Evolutionary conservation across 2,113 vertebrate species (phyloP).

Genomic region (Clarias gariepinus): DNA sequence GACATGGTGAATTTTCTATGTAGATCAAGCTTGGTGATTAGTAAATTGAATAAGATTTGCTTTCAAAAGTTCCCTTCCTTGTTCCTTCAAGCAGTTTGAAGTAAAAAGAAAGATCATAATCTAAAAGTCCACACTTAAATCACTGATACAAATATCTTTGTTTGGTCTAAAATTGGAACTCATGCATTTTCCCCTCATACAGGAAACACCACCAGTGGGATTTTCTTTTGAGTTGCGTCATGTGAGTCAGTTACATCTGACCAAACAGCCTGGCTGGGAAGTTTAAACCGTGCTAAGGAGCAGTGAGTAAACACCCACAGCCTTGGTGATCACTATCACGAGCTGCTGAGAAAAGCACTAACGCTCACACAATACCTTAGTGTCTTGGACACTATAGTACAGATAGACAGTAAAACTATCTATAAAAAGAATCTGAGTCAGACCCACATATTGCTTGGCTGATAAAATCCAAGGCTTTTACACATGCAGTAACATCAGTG

Average conservation of each 20-base stretch:
- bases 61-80: not conserved
- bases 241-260: constrained; percentile 30
- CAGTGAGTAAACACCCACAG: constrained; percentile 24
- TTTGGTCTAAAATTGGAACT: constrained; percentile 7
- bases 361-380: not conserved
- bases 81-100: not conserved
- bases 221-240: not conserved
- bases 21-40: not conserved
- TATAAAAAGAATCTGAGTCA: not conserved
- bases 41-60: not conserved
- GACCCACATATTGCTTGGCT: not conserved
- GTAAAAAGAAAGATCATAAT: not conserved
- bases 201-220: constrained; percentile 27
- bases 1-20: not conserved
- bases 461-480: not conserved
- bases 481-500: not conserved
- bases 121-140: too few relatives aligned
- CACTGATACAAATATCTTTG: not conserved
- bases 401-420: not conserved
- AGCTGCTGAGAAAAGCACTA: not conserved
- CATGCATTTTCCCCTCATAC: constrained; percentile 23
- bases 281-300: constrained; percentile 28
- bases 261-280: constrained; percentile 35
- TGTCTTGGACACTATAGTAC: not conserved
- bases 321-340: constrained; percentile 36